phyloP scores from a whole-genome alignment of 2,888 invertebrate genomes.

The Coecobrya sp. region DNA sequence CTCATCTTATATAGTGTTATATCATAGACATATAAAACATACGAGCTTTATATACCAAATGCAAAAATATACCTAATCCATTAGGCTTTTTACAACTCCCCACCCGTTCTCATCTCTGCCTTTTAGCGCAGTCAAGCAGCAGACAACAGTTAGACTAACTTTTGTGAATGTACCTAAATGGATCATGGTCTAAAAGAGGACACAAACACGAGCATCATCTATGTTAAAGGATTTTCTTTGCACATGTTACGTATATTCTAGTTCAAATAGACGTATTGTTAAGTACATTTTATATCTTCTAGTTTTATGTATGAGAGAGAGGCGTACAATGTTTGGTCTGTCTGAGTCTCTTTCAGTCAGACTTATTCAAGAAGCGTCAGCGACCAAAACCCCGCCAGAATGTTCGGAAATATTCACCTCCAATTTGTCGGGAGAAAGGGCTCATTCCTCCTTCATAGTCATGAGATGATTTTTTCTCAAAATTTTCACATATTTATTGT shows the following conservation, averaged over 20 bases:
- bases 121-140: conserved; percentile 22
- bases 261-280: background rate
- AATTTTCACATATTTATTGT: too few relatives aligned
- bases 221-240: conserved; percentile 44
- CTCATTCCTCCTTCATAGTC: background rate
- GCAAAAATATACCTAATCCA: conserved; percentile 13
- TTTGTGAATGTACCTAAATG: conserved; percentile 1
- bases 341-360: conserved; percentile 8
- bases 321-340: background rate
- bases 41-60: background rate
- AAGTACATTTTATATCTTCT: background rate
- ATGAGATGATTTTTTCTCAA: background rate
- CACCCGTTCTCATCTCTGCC: conserved; percentile 31
- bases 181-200: background rate
- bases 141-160: conserved; percentile 25
- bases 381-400: conserved; percentile 73
- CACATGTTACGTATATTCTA: background rate
- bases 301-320: background rate
- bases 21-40: background rate
- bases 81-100: conserved; percentile 40
- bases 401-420: conserved; percentile 65
- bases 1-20: background rate
- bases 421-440: background rate
- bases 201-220: background rate
- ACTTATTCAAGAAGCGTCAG: conserved; percentile 46